Evolutionary conservation across 2,113 vertebrate genomes (phyloP), one percentile per base, ranked within the genome.

Genomic region (Catharus fuscescens): DNA sequence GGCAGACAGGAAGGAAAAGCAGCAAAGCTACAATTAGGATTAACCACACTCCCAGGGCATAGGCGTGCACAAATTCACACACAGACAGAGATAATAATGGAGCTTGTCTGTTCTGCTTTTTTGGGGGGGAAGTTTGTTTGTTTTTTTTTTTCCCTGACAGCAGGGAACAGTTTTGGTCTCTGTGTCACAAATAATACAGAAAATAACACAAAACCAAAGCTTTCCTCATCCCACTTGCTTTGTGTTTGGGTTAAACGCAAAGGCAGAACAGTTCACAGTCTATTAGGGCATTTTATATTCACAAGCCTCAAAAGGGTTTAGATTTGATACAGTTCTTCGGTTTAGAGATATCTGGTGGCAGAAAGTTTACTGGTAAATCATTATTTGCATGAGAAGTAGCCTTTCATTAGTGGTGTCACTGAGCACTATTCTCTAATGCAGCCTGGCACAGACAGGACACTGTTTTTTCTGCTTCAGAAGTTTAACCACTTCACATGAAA

Each of bases 1-100:
- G 81, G 87, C 53, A 92, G 72, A 86, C 95, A 97, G 67, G 88
- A 96, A 86, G 44, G 59, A 78, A 92, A 82, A 74, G 53, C 52
- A 81, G 34, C 60, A 80, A 82, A 91, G 50, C 57, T 70, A 70
- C 83, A 95, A 90, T 97, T 95, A 96, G 64, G n/a, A 92, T 85
- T 48, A 80, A 77, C 59, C 81, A 74, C 32, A 57, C 12, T 90
- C 87, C 38, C 26, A 70, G 90, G 71, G 88, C 52, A 90, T 36
- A 93, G 70, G 93, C 73, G 93, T 93, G 74, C 85, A 80, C 64
- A 90, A 31, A 70, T 83, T 86, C 62, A 77, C 38, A 77, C 21
- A 10, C 25, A 83, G 67, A 86, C 65, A 83, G 71, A 83, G 76
- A 62, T 94, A 88, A 95, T 93, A 73, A 94, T 47, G 82, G 54